Evolutionary conservation across 2,888 invertebrate genomes (phyloP), one percentile per base, ranked within the genome.

Genomic region (Clivina fossor): DNA sequence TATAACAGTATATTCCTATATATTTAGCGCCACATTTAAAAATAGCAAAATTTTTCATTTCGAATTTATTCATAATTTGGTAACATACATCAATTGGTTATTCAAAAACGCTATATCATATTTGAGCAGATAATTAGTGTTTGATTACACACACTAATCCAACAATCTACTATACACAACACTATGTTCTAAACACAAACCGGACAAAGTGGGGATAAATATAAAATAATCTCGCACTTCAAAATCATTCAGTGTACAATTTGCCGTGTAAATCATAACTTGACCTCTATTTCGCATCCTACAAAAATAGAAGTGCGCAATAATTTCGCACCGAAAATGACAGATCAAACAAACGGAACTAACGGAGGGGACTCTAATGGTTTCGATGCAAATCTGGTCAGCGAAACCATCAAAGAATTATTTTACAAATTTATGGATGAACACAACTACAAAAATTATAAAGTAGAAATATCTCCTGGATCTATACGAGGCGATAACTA

Each of bases 401-500:
- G 55, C 32, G 38, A 18, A 9, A 22, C 26, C 3, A 55, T 55
- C 4, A 28, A 32, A 38, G 20, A 46, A 15, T 11, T 55, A 16
- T 47, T 55, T 18, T 35, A 56, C 11, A 49, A 44, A 11, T 54
- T 59, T 9, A 13, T 62, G 2, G 43, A 53, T 13, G 57, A 61
- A n/a, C 18, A 58, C 9, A 35, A 37, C 15, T 37, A 49, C 16
- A 55, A 19, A 7, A 50, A 62, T 13, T 59, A 35, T 24, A 43
- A 40, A 1, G 43, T 62, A 11, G 51, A 58, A 4, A 58, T 63
- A 4, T 46, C 58, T 15, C 53, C 60, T 1, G 68, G 66, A 3
- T 62, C 62, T 5, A 33, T 58, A n/a, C 61, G 58, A 37, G 68
- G 67, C 2, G 68, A 68, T 46, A 69, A 69, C 53, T 66, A 65